These are phyloP conservation scores for Himalopsyche anomala DNA, from an alignment of 2,888 invertebrate species.

Conservation along the genomic window DNA sequence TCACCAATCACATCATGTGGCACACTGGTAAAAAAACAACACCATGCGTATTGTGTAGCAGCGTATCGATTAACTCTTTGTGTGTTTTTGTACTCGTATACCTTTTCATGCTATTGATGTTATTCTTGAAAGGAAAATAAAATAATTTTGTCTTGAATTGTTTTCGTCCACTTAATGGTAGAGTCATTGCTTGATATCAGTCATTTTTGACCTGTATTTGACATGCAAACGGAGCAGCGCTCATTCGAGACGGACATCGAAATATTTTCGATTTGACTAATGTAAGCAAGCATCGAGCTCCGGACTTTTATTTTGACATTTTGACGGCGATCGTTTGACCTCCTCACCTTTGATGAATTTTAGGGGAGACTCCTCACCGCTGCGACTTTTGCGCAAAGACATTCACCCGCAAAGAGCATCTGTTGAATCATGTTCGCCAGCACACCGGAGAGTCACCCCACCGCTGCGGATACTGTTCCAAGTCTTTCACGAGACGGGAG, in stretches of 20 bases:
- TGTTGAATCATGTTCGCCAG: constrained; percentile 86
- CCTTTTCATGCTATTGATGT: too few species aligned
- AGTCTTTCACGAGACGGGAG: constrained; percentile 91
- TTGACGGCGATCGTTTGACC: neutral
- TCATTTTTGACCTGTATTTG: too few species aligned
- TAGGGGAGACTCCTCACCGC: constrained; percentile 85
- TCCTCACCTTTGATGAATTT: neutral
- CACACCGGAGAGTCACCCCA: constrained; percentile 90
- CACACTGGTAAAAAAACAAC: constrained; percentile 80
- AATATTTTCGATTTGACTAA: too few species aligned
- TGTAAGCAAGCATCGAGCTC: too few species aligned
- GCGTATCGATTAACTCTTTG: neutral
- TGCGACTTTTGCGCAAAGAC: constrained; percentile 89
- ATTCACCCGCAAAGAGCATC: constrained; percentile 86
- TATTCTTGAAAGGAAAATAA: too few species aligned
- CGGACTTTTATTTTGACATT: neutral
- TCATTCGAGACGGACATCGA: too few species aligned
- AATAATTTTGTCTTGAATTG: too few species aligned
- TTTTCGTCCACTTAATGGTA: too few species aligned
- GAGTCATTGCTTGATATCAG: too few species aligned
- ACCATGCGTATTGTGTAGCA: neutral
- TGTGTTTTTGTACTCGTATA: too few species aligned
- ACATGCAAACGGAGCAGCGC: too few species aligned
- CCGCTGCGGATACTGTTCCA: constrained; percentile 90
- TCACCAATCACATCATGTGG: constrained; percentile 94